These are phyloP conservation scores for Spodoptera exigua DNA, from an alignment of 2,888 invertebrate genomes.

Conservation along the genomic window DNA sequence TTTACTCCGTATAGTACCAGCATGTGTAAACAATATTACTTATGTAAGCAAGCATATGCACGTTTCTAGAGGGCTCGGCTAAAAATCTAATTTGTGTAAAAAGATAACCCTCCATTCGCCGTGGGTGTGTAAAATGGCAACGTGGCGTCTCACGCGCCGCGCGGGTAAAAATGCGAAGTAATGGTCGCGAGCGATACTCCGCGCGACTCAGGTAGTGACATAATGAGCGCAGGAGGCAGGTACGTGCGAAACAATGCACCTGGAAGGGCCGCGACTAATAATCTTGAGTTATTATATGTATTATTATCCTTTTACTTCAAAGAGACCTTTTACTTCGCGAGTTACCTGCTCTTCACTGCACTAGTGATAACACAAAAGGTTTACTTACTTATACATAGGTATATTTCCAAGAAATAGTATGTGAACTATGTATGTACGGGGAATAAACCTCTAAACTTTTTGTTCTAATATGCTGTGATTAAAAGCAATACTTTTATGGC, in stretches of 20 bases:
- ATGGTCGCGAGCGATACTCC: slow-evolving; percentile 44
- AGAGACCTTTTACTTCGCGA: slow-evolving; percentile 28
- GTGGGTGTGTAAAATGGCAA: slow-evolving; percentile 36
- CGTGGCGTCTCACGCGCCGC: slow-evolving; percentile 27
- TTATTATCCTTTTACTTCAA: slow-evolving; percentile 32
- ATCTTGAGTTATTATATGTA: slow-evolving; percentile 29
- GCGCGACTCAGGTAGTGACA: slow-evolving; percentile 64
- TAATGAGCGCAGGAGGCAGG: slow-evolving; percentile 71
- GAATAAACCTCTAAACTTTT: no score
- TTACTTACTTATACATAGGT: slow-evolving; percentile 11
- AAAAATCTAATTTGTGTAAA: not conserved
- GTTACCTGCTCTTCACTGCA: slow-evolving; percentile 34
- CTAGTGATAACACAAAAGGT: slow-evolving; percentile 5
- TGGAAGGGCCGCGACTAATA: slow-evolving; percentile 51
- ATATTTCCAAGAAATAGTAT: no score
- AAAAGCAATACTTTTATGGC: no score
- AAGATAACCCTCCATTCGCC: slow-evolving; percentile 11
- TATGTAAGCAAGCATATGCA: no score
- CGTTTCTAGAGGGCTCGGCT: no score
- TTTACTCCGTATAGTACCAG: no score
- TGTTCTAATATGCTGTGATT: no score
- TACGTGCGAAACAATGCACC: slow-evolving; percentile 54
- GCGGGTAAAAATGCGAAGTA: slow-evolving; percentile 52
- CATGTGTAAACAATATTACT: no score
- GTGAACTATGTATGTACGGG: no score